Evolutionary conservation across 1,140 invertebrate species (phyloP).

Genomic region (Zaprionus lachaisei): DNA sequence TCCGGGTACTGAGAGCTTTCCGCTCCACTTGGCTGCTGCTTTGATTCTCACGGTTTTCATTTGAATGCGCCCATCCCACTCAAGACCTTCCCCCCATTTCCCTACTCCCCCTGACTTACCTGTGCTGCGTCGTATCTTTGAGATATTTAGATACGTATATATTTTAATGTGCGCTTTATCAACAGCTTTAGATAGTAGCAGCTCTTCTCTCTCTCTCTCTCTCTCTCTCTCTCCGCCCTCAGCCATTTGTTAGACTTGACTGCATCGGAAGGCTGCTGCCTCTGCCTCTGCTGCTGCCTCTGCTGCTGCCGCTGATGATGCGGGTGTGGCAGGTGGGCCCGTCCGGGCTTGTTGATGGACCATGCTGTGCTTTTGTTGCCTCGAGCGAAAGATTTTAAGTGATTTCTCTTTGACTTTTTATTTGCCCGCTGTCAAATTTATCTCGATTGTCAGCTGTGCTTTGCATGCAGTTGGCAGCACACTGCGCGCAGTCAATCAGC

Average conservation of each 20-base stretch:
- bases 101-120: conserved; percentile 16
- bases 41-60: conserved; percentile 80
- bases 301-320: conserved; percentile 20
- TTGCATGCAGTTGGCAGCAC: conserved; percentile 50
- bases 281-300: conserved; percentile 7
- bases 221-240: conserved; percentile 19
- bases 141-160: conserved; percentile 79
- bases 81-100: background rate
- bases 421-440: conserved; percentile 57
- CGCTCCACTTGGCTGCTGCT: conserved; percentile 78
- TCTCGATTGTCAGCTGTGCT: conserved; percentile 40
- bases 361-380: conserved; percentile 64
- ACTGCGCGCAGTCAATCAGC: conserved; percentile 30
- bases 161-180: conserved; percentile 81
- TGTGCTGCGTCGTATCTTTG: conserved; percentile 56
- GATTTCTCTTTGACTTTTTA: conserved; percentile 54
- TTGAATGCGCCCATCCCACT: conserved; percentile 63
- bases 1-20: conserved; percentile 74
- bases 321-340: conserved; percentile 7
- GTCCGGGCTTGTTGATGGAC: conserved; percentile 34
- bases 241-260: conserved; percentile 60
- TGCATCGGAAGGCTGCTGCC: conserved; percentile 35
- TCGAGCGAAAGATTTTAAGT: conserved; percentile 52
- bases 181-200: conserved; percentile 73
- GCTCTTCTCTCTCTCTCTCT: background rate